phyloP scores from a whole-genome alignment of 2,888 invertebrate genomes.

The Cryptus viduatorius region DNA sequence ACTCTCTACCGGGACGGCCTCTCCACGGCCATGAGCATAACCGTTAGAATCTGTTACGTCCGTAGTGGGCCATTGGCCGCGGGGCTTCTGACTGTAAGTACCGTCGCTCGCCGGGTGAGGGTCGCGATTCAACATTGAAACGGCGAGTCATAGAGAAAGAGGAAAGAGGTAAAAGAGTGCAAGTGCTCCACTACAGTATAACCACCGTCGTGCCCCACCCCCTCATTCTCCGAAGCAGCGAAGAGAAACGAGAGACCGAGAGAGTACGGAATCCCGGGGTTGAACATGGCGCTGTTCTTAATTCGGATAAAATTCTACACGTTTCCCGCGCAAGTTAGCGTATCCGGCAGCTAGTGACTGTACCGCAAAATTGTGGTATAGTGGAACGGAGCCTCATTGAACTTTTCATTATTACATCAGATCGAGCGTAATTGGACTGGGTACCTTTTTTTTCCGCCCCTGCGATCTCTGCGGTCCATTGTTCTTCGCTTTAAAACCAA shows the following conservation, averaged over 20 bases:
- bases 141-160: conserved; percentile 50
- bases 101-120: conserved; percentile 44
- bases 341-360: conserved; percentile 28
- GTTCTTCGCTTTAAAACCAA: conserved; percentile 1
- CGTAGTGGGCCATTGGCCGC: conserved; percentile 66
- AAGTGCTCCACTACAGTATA: conserved; percentile 54
- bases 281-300: conserved; percentile 60
- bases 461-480: conserved; percentile 8
- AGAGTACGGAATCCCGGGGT: conserved; percentile 24
- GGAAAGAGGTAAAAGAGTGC: conserved; percentile 30
- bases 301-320: conserved; percentile 69
- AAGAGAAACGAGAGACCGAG: conserved; percentile 15
- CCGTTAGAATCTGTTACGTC: conserved; percentile 83
- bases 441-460: not conserved
- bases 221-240: conserved; percentile 12
- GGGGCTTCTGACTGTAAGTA: conserved; percentile 61
- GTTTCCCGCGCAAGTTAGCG: conserved; percentile 32
- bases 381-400: conserved; percentile 28
- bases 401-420: conserved; percentile 33
- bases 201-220: not conserved
- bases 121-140: conserved; percentile 67
- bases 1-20: conserved; percentile 30
- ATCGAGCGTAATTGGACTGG: not conserved
- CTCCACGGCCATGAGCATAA: conserved; percentile 80
- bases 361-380: conserved; percentile 25